phyloP scores from a whole-genome alignment of 1,140 invertebrate genomes.

The Drosophila orosa region DNA sequence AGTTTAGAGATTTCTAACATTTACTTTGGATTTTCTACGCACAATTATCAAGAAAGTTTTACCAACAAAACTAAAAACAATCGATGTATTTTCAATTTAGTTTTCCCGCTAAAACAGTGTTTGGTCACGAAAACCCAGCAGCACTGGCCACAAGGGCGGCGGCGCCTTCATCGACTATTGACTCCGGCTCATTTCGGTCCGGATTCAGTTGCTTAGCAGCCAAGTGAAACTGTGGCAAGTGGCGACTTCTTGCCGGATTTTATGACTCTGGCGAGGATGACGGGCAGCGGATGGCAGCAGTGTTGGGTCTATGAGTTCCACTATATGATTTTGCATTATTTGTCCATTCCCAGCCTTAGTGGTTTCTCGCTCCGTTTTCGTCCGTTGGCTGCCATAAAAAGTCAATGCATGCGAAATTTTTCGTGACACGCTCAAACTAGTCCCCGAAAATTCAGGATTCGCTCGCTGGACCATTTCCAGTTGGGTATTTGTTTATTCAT shows the following conservation, averaged over 20 bases:
- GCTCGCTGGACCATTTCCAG: constrained; percentile 25
- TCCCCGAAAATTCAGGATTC: constrained; percentile 31
- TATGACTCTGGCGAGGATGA: constrained; percentile 60
- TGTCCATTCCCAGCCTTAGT: constrained; percentile 37
- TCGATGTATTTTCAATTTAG: too few relatives aligned
- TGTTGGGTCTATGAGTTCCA: constrained; percentile 40
- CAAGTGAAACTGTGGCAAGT: constrained; percentile 79
- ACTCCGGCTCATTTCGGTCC: constrained; percentile 43
- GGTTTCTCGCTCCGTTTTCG: constrained; percentile 19
- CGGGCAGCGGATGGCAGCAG: constrained; percentile 13
- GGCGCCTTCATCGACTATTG: constrained; percentile 4
- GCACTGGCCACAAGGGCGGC: constrained; percentile 13
- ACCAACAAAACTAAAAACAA: too few relatives aligned
- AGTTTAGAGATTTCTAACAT: too few relatives aligned
- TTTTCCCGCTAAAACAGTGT: background rate
- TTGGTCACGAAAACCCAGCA: background rate
- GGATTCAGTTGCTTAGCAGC: constrained; percentile 70
- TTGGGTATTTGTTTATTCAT: constrained; percentile 82
- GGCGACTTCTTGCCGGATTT: constrained; percentile 78
- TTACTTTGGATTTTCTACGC: too few relatives aligned
- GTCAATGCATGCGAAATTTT: constrained; percentile 83
- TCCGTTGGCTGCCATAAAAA: constrained; percentile 70
- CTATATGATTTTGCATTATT: constrained; percentile 84
- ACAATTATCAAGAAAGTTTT: too few relatives aligned
- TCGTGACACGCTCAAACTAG: constrained; percentile 74